These are phyloP conservation scores for Decapterus maruadsi DNA, from an alignment of 2,797 vertebrate genomes.

Conservation along the genomic window DNA sequence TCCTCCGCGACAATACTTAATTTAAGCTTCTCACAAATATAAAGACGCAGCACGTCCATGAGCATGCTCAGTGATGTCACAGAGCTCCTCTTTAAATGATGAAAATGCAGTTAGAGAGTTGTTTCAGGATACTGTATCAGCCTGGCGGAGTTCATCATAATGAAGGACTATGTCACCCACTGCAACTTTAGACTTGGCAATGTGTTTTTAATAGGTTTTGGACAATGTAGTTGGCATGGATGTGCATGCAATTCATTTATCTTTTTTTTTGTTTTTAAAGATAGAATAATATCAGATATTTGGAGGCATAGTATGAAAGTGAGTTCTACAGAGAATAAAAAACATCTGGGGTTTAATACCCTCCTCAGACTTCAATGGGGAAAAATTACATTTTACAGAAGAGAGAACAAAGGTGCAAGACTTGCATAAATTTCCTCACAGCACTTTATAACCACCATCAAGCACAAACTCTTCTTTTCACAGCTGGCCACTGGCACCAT, in stretches of 20 bases:
- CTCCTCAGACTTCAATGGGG: neutral
- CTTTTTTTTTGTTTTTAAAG: neutral
- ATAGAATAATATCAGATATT: constrained; percentile 1
- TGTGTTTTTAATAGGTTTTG: constrained; percentile 39
- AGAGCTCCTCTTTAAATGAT: constrained; percentile 11
- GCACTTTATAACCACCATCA: constrained; percentile 49
- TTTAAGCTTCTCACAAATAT: neutral
- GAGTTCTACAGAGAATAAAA: constrained; percentile 1
- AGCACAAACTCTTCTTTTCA: constrained; percentile 53
- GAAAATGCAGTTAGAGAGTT: neutral
- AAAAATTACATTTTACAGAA: constrained; percentile 3
- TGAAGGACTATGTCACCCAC: constrained; percentile 4
- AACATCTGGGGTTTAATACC: neutral
- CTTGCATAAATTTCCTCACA: constrained; percentile 41
- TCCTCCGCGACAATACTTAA: constrained; percentile 1
- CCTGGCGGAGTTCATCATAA: neutral
- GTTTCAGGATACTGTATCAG: constrained; percentile 20
- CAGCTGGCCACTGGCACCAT: constrained; percentile 57
- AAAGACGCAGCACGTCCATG: neutral
- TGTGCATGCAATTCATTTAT: too few species aligned
- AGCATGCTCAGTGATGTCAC: neutral
- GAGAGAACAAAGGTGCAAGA: constrained; percentile 38
- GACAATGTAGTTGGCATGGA: constrained; percentile 12
- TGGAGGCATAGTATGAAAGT: neutral
- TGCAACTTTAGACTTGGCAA: neutral